These are phyloP conservation scores for Heliconius ismenius DNA, from an alignment of 2,888 invertebrate species.

Conservation along the genomic window DNA sequence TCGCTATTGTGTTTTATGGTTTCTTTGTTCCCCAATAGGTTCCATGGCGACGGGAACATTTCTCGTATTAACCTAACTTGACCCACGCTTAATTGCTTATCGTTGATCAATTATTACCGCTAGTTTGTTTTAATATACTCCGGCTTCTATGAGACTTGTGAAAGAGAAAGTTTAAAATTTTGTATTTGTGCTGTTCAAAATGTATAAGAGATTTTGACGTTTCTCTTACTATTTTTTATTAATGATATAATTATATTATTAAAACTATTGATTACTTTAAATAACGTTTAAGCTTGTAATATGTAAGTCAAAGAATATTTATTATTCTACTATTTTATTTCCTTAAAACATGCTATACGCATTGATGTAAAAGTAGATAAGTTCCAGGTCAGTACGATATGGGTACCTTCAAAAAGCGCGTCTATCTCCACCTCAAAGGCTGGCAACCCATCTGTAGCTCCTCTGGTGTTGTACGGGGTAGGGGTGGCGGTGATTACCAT, in stretches of 20 bases:
- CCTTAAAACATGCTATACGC: too few relatives aligned
- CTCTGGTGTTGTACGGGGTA: too few relatives aligned
- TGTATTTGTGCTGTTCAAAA: not conserved
- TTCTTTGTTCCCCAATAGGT: slow-evolving; percentile 38
- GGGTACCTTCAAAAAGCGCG: too few relatives aligned
- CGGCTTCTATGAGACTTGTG: slow-evolving; percentile 29
- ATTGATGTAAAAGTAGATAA: too few relatives aligned
- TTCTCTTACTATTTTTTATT: not conserved
- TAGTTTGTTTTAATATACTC: slow-evolving; percentile 34
- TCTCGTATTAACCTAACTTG: slow-evolving; percentile 44
- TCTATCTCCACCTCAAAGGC: too few relatives aligned
- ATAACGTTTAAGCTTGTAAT: too few relatives aligned
- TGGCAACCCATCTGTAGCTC: too few relatives aligned
- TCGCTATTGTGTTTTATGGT: slow-evolving; percentile 22
- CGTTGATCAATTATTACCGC: slow-evolving; percentile 41
- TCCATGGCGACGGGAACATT: slow-evolving; percentile 36
- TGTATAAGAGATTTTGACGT: not conserved
- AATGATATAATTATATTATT: not conserved
- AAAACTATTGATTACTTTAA: not conserved
- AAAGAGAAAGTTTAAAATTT: slow-evolving; percentile 16
- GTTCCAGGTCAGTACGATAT: too few relatives aligned
- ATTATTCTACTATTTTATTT: too few relatives aligned
- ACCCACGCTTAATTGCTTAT: slow-evolving; percentile 43
- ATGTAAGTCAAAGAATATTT: too few relatives aligned
- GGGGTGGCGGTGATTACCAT: too few relatives aligned